Conservation (phyloP, 1,140 invertebrate genomes). For the Drosophila aff. region DNA sequence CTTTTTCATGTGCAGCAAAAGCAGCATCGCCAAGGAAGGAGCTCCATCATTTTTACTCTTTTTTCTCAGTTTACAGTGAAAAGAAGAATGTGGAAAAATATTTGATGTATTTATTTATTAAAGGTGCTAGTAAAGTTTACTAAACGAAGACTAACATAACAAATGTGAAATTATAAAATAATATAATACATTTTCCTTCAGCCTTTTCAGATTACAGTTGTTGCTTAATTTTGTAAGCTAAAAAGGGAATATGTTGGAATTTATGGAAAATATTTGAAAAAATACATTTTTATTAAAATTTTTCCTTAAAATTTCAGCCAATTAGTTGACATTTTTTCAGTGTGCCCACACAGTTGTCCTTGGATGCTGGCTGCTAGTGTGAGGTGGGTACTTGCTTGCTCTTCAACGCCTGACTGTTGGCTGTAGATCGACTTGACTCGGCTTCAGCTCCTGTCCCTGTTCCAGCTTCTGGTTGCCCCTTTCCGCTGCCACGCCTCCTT, state of each 20-base stretch:
- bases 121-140: background rate
- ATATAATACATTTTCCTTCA: background rate
- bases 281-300: background rate
- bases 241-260: background rate
- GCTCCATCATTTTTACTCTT: slow-evolving; percentile 77
- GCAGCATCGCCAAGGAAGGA: slow-evolving; percentile 40
- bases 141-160: background rate
- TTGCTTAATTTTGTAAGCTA: too few relatives aligned
- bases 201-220: background rate
- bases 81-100: background rate
- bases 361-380: slow-evolving; percentile 50
- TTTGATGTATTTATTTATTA: background rate
- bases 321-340: slow-evolving; percentile 1
- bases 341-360: slow-evolving; percentile 38
- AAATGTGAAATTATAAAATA: background rate
- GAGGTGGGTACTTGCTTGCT: slow-evolving; percentile 54
- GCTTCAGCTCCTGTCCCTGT: slow-evolving; percentile 9
- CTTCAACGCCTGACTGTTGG: slow-evolving; percentile 54
- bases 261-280: background rate
- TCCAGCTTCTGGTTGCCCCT: slow-evolving; percentile 16
- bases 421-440: slow-evolving; percentile 49
- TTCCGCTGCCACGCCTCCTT: slow-evolving; percentile 19
- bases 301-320: background rate
- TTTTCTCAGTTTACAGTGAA: slow-evolving; percentile 19
- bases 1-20: slow-evolving; percentile 71